Evolutionary conservation across 2,888 invertebrate species (phyloP).

Genomic region (Aradus depressus): DNA sequence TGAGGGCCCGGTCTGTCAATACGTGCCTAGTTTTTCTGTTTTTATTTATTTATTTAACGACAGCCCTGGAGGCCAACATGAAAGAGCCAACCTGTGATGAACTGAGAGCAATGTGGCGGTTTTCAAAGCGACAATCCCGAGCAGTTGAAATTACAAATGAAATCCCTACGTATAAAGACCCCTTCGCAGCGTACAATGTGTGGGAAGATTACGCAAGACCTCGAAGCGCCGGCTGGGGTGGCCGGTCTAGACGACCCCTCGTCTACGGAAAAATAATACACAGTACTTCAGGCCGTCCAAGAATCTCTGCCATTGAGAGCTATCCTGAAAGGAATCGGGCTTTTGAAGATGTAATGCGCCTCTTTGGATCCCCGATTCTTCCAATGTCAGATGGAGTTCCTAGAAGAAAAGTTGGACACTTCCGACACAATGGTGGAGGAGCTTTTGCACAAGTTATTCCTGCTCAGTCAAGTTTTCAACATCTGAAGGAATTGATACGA

Average conservation of each 20-base stretch:
- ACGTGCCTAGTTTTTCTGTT: constrained; percentile 24
- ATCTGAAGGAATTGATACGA: constrained; percentile 65
- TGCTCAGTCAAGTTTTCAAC: constrained; percentile 47
- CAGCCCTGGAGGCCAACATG: constrained; percentile 34
- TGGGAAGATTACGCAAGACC: constrained; percentile 42
- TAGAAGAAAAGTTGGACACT: constrained; percentile 22
- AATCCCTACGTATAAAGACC: constrained; percentile 70
- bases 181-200: constrained; percentile 72
- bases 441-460: constrained; percentile 20
- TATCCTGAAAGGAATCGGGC: constrained; percentile 40
- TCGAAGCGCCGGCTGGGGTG: constrained; percentile 35
- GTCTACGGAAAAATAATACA: constrained; percentile 63
- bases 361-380: constrained; percentile 38
- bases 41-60: constrained; percentile 35
- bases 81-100: constrained; percentile 78
- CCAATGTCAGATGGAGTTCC: constrained; percentile 11
- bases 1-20: constrained; percentile 20
- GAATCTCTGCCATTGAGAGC: constrained; percentile 52
- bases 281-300: constrained; percentile 52
- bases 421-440: constrained; percentile 25
- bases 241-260: constrained; percentile 40
- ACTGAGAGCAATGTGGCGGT: constrained; percentile 82
- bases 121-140: constrained; percentile 76
- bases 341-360: constrained; percentile 43
- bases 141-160: constrained; percentile 80